phyloP scores from a whole-genome alignment of 2,113 vertebrate genomes.

The Phocoena sinus region DNA sequence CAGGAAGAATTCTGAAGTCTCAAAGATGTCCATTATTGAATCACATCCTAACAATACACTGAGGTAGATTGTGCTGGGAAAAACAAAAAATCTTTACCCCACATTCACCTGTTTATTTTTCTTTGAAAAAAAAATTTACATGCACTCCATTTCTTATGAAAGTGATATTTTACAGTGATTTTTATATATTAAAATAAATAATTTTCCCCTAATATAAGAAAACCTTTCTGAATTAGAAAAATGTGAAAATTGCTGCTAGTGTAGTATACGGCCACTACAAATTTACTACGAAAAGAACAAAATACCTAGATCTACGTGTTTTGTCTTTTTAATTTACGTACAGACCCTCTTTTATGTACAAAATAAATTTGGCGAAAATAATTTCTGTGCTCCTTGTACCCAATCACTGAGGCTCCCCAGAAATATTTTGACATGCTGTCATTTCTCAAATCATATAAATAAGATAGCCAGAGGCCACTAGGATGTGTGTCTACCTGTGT shows the following conservation, averaged over 20 bases:
- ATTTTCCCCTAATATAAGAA: slow-evolving; percentile 85
- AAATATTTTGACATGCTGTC: neutral
- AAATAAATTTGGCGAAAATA: neutral
- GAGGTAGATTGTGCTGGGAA: slow-evolving; percentile 95
- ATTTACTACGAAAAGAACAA: slow-evolving; percentile 68
- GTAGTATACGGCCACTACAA: slow-evolving; percentile 52
- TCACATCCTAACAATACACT: slow-evolving; percentile 79
- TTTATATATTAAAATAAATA: slow-evolving; percentile 94
- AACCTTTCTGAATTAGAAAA: slow-evolving; percentile 88
- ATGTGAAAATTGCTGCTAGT: slow-evolving; percentile 76
- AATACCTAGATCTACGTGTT: slow-evolving; percentile 67
- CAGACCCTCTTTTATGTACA: slow-evolving; percentile 43
- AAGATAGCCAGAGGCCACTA: neutral
- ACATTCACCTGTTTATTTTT: slow-evolving; percentile 76
- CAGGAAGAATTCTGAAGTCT: slow-evolving; percentile 73
- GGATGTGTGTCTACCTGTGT: neutral
- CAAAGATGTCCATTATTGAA: slow-evolving; percentile 73
- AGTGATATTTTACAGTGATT: slow-evolving; percentile 85
- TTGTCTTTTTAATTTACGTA: neutral
- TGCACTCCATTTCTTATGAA: slow-evolving; percentile 70
- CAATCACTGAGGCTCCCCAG: neutral
- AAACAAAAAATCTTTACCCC: slow-evolving; percentile 75
- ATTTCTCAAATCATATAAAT: slow-evolving; percentile 28
- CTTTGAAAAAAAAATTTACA: slow-evolving; percentile 77
- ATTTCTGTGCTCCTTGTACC: slow-evolving; percentile 13